Conservation (phyloP, 2,888 invertebrate species). For the Choristoneura rosaceana region DNA sequence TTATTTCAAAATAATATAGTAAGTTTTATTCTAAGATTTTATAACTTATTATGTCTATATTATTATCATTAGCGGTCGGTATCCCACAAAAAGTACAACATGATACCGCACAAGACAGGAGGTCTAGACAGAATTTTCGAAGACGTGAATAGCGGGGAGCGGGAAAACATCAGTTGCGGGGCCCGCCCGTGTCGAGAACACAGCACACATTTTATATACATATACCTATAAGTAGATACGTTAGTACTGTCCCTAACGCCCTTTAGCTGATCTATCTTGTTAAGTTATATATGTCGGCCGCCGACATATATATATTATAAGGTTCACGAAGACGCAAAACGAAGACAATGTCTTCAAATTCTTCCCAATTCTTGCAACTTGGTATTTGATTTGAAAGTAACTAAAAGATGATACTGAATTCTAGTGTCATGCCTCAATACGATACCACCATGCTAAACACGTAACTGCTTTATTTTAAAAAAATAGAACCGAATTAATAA, state of each 20-base stretch:
- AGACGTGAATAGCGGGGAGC: neutral
- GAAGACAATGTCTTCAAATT: neutral
- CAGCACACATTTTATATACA: neutral
- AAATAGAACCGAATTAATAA: too few species aligned
- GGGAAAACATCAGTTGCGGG: neutral
- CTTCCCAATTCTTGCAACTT: too few species aligned
- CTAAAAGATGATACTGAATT: too few species aligned
- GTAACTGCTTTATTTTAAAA: too few species aligned
- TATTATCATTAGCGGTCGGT: neutral
- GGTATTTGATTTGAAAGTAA: neutral
- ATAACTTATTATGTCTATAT: neutral
- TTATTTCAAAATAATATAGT: neutral
- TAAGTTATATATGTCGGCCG: too few species aligned
- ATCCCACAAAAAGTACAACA: conserved; percentile 1
- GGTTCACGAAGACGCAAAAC: neutral
- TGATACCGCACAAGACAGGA: neutral
- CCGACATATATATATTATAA: neutral
- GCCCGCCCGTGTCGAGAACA: neutral
- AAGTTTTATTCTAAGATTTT: neutral
- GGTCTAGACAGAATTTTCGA: neutral
- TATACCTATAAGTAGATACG: neutral
- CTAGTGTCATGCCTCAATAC: too few species aligned
- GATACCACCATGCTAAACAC: too few species aligned
- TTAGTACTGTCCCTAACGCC: neutral
- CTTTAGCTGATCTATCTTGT: too few species aligned